A percentile compares a stretch with the other conserved stretches of the same genome.
phyloP scores from a whole-genome alignment of 2,113 vertebrate species.

The Thinocorus orbignyianus region DNA sequence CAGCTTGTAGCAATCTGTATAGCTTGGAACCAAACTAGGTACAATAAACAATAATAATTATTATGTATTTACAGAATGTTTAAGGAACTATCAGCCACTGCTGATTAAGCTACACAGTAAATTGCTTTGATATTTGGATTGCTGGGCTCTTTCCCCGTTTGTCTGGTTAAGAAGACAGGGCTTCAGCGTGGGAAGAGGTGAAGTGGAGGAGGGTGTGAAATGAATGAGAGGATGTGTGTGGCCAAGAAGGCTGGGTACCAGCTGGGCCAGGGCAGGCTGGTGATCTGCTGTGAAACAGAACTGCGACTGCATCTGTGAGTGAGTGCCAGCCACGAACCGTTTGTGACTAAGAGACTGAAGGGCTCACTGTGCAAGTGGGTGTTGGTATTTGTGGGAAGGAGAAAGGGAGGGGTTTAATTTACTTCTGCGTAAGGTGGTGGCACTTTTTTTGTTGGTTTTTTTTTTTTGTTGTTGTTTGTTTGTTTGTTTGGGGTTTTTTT shows the following conservation, averaged over 20 bases:
- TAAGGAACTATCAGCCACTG: background rate
- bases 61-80: background rate
- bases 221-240: background rate
- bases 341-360: slow-evolving; percentile 28
- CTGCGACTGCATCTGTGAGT: background rate
- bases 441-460: background rate
- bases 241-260: background rate
- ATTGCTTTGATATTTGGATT: background rate
- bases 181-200: background rate
- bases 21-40: background rate
- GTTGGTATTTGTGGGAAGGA: slow-evolving; percentile 19
- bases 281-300: slow-evolving; percentile 20
- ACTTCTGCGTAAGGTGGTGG: background rate
- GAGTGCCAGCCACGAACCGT: slow-evolving; percentile 14
- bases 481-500: background rate
- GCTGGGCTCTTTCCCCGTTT: background rate
- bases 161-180: background rate
- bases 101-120: background rate
- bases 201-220: background rate
- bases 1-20: slow-evolving; percentile 35
- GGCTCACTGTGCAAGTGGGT: slow-evolving; percentile 8
- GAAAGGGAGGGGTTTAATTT: background rate
- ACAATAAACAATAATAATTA: background rate
- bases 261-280: background rate
- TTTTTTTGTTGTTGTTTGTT: too few species aligned